These are phyloP conservation scores for Drosophila jambulina DNA, from an alignment of 1,140 invertebrate species.

Conservation along the genomic window DNA sequence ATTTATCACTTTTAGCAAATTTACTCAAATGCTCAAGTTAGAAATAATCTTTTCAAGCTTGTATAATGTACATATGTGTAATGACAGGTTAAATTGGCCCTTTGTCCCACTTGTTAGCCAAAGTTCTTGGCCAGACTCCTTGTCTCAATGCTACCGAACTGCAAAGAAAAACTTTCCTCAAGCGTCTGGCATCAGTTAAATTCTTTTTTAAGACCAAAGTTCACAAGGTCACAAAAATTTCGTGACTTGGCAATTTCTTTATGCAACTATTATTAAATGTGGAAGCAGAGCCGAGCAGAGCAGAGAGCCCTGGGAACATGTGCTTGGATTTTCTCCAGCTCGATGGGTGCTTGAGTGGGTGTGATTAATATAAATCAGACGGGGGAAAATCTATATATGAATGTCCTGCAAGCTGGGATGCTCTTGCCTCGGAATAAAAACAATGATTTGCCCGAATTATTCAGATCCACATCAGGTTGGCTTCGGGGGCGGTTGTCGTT, in stretches of 20 bases:
- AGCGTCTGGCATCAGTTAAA: slow-evolving; percentile 64
- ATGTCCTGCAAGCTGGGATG: slow-evolving; percentile 1
- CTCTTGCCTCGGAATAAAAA: slow-evolving; percentile 9
- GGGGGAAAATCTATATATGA: not conserved
- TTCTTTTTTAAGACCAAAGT: slow-evolving; percentile 70
- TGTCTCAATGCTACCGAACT: slow-evolving; percentile 41
- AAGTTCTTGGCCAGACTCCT: slow-evolving; percentile 56
- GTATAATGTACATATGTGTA: slow-evolving; percentile 20
- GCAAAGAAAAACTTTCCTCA: slow-evolving; percentile 59
- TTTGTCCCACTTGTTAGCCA: slow-evolving; percentile 54
- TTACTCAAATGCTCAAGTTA: not conserved
- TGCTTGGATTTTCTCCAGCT: not conserved
- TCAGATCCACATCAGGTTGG: slow-evolving; percentile 30
- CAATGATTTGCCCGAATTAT: slow-evolving; percentile 16
- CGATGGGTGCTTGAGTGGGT: not conserved
- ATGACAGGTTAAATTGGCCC: slow-evolving; percentile 47
- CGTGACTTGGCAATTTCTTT: slow-evolving; percentile 59
- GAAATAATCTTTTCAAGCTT: slow-evolving; percentile 10
- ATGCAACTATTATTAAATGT: slow-evolving; percentile 53
- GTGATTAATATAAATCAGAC: slow-evolving; percentile 30
- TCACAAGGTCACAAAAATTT: slow-evolving; percentile 72
- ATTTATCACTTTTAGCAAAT: not conserved
- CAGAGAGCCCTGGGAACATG: not conserved
- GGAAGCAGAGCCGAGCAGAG: not conserved
- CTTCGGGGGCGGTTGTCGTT: slow-evolving; percentile 17